Evolutionary conservation across 2,888 invertebrate species (phyloP).

Genomic region (Hirtodrosophila histrioides): DNA sequence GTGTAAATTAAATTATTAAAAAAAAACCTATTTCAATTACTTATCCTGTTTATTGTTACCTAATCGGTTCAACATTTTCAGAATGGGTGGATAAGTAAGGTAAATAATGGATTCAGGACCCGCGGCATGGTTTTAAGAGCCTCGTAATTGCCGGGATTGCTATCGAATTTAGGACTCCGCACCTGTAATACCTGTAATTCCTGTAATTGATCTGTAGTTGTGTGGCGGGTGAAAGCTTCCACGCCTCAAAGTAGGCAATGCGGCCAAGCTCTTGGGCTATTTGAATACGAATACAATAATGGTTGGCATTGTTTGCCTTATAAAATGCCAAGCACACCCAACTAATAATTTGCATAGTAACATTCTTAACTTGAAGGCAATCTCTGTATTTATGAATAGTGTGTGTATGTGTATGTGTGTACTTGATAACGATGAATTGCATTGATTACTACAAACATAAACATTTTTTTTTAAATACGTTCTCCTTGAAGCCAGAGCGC

Average conservation of each 20-base stretch:
- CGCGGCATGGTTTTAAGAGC: too few species aligned
- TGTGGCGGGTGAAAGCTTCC: neutral
- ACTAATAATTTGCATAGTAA: conserved; percentile 33
- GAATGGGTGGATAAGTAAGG: too few species aligned
- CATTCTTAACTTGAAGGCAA: conserved; percentile 32
- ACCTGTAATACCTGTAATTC: too few species aligned
- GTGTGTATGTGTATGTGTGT: conserved; percentile 5
- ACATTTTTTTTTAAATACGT: conserved; percentile 3
- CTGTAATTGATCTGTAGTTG: too few species aligned
- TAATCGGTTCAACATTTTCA: too few species aligned
- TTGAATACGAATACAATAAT: conserved; percentile 30
- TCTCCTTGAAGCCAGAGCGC: conserved; percentile 41
- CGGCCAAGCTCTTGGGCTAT: conserved; percentile 10
- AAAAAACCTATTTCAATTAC: too few species aligned
- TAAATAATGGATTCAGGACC: too few species aligned
- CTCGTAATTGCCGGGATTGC: too few species aligned
- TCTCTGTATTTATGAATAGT: conserved; percentile 1
- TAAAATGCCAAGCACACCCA: conserved; percentile 16
- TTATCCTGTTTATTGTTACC: too few species aligned
- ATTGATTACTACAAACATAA: conserved; percentile 17
- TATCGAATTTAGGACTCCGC: too few species aligned
- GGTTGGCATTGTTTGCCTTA: conserved; percentile 20
- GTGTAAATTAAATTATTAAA: too few species aligned
- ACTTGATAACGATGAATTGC: conserved; percentile 38
- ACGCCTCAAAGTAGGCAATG: conserved; percentile 34